Evolutionary conservation across 2,797 vertebrate species (phyloP), one percentile per base, ranked within the genome.

Genomic region (Leptodactylus fallax): DNA sequence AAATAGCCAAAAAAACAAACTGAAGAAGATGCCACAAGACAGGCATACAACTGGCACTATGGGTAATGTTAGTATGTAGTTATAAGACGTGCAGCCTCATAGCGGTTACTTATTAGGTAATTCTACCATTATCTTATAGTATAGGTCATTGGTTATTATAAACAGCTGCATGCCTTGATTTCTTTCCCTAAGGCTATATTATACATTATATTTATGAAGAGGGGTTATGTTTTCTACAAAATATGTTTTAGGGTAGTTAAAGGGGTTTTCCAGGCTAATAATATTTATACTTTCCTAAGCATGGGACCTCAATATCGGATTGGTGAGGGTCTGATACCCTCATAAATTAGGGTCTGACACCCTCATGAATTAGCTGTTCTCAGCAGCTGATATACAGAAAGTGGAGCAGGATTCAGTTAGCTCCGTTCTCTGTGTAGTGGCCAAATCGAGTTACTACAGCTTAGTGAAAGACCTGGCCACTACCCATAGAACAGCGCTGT

Each of bases 1-100:
- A 83, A 83, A 87, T 78, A 49, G 69, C 60, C 71, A 77, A 65
- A 21, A 79, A 77, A 79, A 83, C 25, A 69, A 84, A 67, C 53
- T 77, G 25, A 58, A 74, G 78, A 81, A 56, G 55, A 74, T 72
- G 56, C 67, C 17, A 60, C 11, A 58, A 83, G 45, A 51, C 55
- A 77, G 47, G n/a, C 10, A 27, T 49, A 56, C 21, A 63, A 27
- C 11, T 9, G 47, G 51, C 17, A 76, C 83, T 61, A 61, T 77
- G 36, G 17, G 47, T 21, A 6, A 51, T 74, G 71, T 36, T 45
- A 14, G 19, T 49, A 11, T n/a, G 9, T 13, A 12, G 49, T 5
- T n/a, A 49, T 2, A 16, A 45, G 6, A 71, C 27, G 6, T 17
- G 1, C 27, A 7, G 16, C 6, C 7, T 45, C 14, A 2, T 71